Conservation (phyloP, 2,113 vertebrate species). For the Enhydra lutris region DNA sequence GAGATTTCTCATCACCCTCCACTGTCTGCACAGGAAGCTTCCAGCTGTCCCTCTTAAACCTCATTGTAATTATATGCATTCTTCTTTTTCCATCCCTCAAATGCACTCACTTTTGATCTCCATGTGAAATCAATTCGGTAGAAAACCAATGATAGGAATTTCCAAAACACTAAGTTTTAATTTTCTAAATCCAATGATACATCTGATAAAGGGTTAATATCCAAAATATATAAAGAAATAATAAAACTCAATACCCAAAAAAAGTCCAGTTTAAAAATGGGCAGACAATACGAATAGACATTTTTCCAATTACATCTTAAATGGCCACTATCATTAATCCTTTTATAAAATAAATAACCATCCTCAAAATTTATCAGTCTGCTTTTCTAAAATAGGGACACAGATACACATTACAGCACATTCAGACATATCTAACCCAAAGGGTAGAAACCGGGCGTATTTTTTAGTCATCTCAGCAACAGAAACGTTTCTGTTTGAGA, state of each 20-base stretch:
- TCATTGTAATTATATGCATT: neutral
- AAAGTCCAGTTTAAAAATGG: neutral
- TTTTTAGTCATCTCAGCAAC: neutral
- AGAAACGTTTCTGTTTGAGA: neutral
- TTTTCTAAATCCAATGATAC: constrained; percentile 11
- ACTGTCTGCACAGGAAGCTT: neutral
- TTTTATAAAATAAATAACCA: neutral
- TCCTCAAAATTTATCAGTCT: neutral
- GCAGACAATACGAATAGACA: neutral
- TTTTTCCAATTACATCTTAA: neutral
- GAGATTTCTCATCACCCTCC: neutral
- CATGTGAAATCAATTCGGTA: neutral
- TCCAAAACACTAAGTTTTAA: neutral
- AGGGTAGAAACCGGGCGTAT: neutral
- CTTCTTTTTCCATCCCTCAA: neutral
- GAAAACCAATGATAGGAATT: neutral
- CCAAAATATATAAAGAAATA: neutral
- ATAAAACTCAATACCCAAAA: neutral
- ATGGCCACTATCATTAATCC: neutral
- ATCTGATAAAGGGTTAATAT: neutral
- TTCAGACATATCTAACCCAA: neutral
- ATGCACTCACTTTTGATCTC: neutral
- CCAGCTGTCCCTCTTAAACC: neutral
- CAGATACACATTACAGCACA: neutral
- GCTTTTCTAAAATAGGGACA: neutral